Evolutionary conservation across 2,888 invertebrate species (phyloP), one percentile per base, ranked within the genome.

Genomic region (Leptopilina drosophilae): DNA sequence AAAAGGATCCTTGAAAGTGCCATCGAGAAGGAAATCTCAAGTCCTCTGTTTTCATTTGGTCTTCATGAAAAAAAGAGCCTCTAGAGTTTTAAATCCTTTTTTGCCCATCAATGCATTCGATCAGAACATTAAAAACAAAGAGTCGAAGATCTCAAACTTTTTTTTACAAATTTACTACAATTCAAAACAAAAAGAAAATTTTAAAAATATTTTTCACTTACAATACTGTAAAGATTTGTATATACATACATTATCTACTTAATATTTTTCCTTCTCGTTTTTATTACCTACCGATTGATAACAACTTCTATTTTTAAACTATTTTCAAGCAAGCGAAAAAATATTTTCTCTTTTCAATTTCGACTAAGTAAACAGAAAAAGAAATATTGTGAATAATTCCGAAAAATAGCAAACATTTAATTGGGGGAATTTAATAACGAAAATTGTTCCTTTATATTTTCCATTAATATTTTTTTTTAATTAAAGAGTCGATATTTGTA

Each of bases 21-120:
- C 73, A 73, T 73, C 73, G 2, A 56, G 56, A 73, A 73, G 73
- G 9, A 73, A 73, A 73, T 56, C 56, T 56, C 73, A 73, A 73
- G 73, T 53, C 73, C 56, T 73, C 56, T 73, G 73, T 73, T 73
- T 73, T 73, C 73, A 56, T 56, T 73, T 53, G 73, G 9, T 33
- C 56, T 73, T 56, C 8, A 26, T 33, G 14, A n/a, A 49, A 69
- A 33, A 33, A 33, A 33, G 33, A 56, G 73, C 56, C 73, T 73
- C n/a, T n/a, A 8, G 73, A 56, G n/a, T 42, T 42, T 42, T 56
- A 56, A 73, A 33, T 73, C 56, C 53, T 56, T 49, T 73, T 56
- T n/a, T 33, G 33, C 26, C 33, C 33, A 33, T 46, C 46, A 46
- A 69, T 69, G 53, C 69, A 69, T 56, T 73, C 56, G 14, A 73